Percentiles rank a stretch among this genome's conserved stretches.
Conservation (phyloP, 2,113 vertebrate species). For the Rafetus swinhoei region DNA sequence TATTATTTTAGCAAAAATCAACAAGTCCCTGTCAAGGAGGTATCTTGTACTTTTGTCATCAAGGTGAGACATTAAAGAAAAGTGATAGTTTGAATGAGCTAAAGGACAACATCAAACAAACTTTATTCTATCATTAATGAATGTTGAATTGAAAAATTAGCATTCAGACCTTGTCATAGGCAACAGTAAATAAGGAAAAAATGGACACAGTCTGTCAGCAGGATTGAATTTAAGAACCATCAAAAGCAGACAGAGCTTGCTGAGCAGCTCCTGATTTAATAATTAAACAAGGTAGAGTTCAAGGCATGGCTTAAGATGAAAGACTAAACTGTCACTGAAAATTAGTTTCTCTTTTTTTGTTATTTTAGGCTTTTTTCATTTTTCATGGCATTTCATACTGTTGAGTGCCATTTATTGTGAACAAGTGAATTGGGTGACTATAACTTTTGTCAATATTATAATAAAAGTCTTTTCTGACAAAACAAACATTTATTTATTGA, state of each 20-base stretch:
- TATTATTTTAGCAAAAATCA: conserved; percentile 3
- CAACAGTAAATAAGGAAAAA: conserved; percentile 80
- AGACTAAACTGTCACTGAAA: conserved; percentile 85
- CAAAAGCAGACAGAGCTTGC: conserved; percentile 84
- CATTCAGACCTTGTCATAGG: conserved; percentile 79
- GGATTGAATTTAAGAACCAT: conserved; percentile 87
- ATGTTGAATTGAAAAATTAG: conserved; percentile 80
- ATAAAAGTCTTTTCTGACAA: not conserved
- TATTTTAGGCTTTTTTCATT: conserved; percentile 71
- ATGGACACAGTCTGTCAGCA: conserved; percentile 89
- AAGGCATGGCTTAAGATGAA: conserved; percentile 86
- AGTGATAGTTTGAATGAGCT: conserved; percentile 37
- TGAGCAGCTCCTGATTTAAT: conserved; percentile 85
- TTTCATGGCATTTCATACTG: conserved; percentile 66
- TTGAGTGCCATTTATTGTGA: conserved; percentile 55
- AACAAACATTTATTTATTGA: not conserved
- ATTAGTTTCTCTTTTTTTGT: conserved; percentile 81
- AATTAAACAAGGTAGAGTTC: conserved; percentile 90
- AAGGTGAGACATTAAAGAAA: conserved; percentile 24
- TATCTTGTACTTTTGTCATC: conserved; percentile 41
- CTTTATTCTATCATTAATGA: conserved; percentile 76
- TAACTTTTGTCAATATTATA: not conserved
- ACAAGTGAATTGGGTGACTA: conserved; percentile 6
- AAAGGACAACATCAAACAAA: conserved; percentile 58
- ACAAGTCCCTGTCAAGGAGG: not conserved